Base-by-base conservation (phyloP, 2,113 vertebrate species). In the Actinemys pallida region DNA sequence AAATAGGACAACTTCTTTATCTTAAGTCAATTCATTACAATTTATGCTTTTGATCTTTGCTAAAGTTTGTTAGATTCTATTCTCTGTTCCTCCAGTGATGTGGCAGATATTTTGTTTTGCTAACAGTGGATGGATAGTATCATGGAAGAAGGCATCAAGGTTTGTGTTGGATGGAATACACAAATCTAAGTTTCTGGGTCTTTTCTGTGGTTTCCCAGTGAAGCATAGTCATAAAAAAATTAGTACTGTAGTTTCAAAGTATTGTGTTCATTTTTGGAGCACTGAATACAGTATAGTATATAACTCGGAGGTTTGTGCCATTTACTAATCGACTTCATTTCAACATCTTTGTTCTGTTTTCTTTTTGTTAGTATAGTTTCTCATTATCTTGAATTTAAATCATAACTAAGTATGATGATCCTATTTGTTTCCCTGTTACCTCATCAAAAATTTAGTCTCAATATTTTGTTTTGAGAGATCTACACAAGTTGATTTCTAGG, bases 401-500 rank as follows among this genome's bases (percentile, higher is more conserved):
- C 80, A 93, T 97, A 96, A 93, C 72, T 93, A 94, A 78, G 95
- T 88, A 84, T 83, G 83, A 62, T 17, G 89, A 54, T 82, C 88
- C 87, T 93, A 5, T 56, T 97, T 94, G 47, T 95, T 97, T 97
- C 89, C 89, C 5, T 94, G 96, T 96, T 92, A 79, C 87, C 97
- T 92, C 81, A 94, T 87, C 84, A 91, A 65, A 98, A 94, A 90
- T 39, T 94, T 80, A 76, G 39, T 93, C 50, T 59, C 65, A 39
- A 85, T 94, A 84, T 97, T 94, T 53, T 92, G 25, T 95, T 96
- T 90, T 59, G 84, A 90, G 90, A 86, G 45, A 89, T 9, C 85
- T 93, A 90, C 89, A 87, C 83, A 92, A 90, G 84, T 93, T 93
- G 91, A 85, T 95, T 95, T 95, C 93, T 93, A 80, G 87, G 94